These are phyloP conservation scores for Xenotilapia longispinis DNA, from an alignment of 2,113 vertebrate genomes.

Conservation along the genomic window DNA sequence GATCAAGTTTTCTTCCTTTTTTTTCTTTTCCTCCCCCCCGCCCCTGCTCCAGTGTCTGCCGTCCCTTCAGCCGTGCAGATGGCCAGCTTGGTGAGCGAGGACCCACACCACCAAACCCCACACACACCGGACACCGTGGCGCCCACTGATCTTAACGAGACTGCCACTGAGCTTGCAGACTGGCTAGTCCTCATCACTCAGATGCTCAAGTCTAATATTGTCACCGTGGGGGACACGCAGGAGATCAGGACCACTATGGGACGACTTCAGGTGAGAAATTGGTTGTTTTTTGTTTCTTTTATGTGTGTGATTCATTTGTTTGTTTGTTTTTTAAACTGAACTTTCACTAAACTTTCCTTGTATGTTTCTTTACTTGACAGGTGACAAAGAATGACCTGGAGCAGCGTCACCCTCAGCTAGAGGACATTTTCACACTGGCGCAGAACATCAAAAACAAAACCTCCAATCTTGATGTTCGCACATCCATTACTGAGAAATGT, in stretches of 20 bases:
- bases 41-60: constrained; percentile 24
- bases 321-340: not conserved
- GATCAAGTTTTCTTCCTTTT: not conserved
- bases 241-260: constrained; percentile 89
- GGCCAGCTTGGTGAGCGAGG: constrained; percentile 67
- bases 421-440: constrained; percentile 90
- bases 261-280: constrained; percentile 81
- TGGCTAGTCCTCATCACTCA: constrained; percentile 92
- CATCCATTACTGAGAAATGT: constrained; percentile 93
- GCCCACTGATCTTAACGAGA: constrained; percentile 87
- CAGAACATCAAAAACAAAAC: constrained; percentile 99
- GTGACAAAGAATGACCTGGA: constrained; percentile 90
- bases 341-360: not conserved
- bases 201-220: constrained; percentile 96
- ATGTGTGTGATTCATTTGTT: not conserved
- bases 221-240: constrained; percentile 87
- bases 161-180: constrained; percentile 86
- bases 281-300: not conserved
- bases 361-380: constrained; percentile 56
- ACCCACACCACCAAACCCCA: constrained; percentile 60
- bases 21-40: not conserved
- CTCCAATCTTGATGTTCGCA: constrained; percentile 86
- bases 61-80: constrained; percentile 65
- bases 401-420: constrained; percentile 87
- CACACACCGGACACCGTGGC: constrained; percentile 73